phyloP scores from a whole-genome alignment of 2,888 invertebrate genomes.

The Pyrochroa serraticornis region DNA sequence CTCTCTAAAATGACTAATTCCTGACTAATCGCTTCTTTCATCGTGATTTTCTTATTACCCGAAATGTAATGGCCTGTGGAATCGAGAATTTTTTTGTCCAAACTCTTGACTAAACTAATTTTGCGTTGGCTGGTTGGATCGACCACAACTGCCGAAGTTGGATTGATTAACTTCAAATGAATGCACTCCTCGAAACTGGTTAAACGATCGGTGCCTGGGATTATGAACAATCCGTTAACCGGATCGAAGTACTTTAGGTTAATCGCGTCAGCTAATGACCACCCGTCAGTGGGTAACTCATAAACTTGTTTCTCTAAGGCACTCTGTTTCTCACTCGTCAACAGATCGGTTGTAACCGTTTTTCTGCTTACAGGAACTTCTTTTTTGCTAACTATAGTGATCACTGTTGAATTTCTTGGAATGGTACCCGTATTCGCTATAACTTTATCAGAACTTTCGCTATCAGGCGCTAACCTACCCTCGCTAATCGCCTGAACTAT shows the following conservation, averaged over 20 bases:
- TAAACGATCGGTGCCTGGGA: conserved; percentile 84
- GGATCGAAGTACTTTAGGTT: conserved; percentile 83
- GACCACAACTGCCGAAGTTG: conserved; percentile 79
- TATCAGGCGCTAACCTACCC: conserved; percentile 71
- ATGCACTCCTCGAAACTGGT: conserved; percentile 89
- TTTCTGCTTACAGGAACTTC: conserved; percentile 31
- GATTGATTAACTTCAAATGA: conserved; percentile 82
- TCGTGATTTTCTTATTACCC: conserved; percentile 65
- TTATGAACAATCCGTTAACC: conserved; percentile 79
- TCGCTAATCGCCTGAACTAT: conserved; percentile 79
- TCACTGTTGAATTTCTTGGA: conserved; percentile 42
- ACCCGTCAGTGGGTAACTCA: conserved; percentile 83
- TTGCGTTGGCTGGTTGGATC: conserved; percentile 77
- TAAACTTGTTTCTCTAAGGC: conserved; percentile 71
- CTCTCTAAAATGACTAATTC: conserved; percentile 69
- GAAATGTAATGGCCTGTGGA: conserved; percentile 74
- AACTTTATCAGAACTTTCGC: conserved; percentile 47
- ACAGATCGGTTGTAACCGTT: conserved; percentile 56
- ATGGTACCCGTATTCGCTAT: conserved; percentile 37
- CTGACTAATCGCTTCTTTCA: conserved; percentile 76
- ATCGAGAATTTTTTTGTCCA: conserved; percentile 81
- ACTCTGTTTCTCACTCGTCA: conserved; percentile 57
- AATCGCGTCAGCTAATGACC: conserved; percentile 84
- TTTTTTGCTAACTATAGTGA: conserved; percentile 40
- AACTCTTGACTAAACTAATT: conserved; percentile 70